Percentiles rank a stretch among this genome's conserved stretches.
Evolutionary conservation across 2,797 vertebrate species (phyloP).

Genomic region (Chrosomus eos): DNA sequence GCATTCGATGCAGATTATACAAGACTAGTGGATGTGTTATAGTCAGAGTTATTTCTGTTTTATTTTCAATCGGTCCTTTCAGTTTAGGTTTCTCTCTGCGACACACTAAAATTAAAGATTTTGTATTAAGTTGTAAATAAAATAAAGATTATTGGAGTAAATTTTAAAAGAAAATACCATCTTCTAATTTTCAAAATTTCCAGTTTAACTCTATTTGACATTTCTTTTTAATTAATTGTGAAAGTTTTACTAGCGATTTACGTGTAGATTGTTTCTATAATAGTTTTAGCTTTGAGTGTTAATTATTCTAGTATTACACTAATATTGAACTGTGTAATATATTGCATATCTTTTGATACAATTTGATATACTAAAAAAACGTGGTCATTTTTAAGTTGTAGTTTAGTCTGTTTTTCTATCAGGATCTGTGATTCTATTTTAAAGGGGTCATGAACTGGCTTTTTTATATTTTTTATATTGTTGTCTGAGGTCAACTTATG

Average conservation of each 20-base stretch:
- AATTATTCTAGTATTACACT: background rate
- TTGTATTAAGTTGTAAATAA: too few species aligned
- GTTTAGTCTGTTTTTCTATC: background rate
- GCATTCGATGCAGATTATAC: slow-evolving; percentile 7
- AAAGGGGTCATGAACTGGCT: too few species aligned
- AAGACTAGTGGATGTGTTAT: background rate
- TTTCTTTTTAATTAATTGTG: background rate
- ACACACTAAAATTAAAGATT: too few species aligned
- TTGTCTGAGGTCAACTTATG: too few species aligned
- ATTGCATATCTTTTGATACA: background rate
- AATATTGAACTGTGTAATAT: background rate
- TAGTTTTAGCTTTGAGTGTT: background rate
- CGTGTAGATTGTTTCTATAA: background rate
- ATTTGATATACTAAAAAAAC: background rate
- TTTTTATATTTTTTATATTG: too few species aligned
- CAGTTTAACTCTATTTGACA: background rate
- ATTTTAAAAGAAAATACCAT: background rate
- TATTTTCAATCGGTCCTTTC: background rate
- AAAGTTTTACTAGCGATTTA: background rate
- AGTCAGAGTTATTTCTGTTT: background rate
- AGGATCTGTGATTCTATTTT: background rate
- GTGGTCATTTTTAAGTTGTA: background rate
- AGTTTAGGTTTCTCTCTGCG: background rate
- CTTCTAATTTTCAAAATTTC: background rate
- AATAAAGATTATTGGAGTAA: background rate